These are phyloP conservation scores for Gila orcuttii DNA, from an alignment of 2,113 vertebrate species.

Conservation along the genomic window DNA sequence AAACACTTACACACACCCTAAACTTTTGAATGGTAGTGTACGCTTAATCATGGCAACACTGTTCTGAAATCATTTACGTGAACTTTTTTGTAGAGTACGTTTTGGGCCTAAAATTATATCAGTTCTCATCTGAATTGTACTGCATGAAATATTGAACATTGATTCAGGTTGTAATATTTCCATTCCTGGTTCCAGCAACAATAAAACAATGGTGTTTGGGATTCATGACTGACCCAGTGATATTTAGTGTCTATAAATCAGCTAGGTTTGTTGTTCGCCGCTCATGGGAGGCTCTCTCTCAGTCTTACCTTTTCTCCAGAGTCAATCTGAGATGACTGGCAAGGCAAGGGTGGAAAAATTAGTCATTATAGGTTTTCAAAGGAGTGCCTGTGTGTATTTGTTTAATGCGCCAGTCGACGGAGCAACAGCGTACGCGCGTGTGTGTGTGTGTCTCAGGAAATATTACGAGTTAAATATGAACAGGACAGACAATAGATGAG, in stretches of 20 bases:
- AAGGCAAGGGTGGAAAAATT: constrained; percentile 66
- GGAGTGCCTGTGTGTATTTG: constrained; percentile 6
- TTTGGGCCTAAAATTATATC: not conserved
- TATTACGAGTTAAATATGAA: not conserved
- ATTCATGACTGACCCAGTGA: not conserved
- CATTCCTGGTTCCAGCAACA: not conserved
- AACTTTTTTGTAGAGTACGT: not conserved
- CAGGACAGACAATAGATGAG: not conserved
- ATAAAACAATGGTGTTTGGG: not conserved
- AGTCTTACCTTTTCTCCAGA: constrained; percentile 76
- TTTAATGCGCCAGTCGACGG: not conserved
- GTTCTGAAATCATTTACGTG: not conserved
- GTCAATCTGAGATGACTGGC: constrained; percentile 76
- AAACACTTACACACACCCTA: not conserved
- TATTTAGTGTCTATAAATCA: constrained; percentile 15
- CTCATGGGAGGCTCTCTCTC: constrained; percentile 33
- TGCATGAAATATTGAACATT: not conserved
- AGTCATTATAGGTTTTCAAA: constrained; percentile 55
- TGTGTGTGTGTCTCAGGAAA: constrained; percentile 30
- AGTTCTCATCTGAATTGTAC: not conserved
- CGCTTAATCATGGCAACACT: not conserved
- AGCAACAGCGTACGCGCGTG: not conserved
- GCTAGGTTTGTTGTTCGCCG: not conserved
- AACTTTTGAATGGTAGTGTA: not conserved
- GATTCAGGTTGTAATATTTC: not conserved